Evolutionary conservation across 1,140 invertebrate species (phyloP).

Genomic region (Rhynchophorus ferrugineus): DNA sequence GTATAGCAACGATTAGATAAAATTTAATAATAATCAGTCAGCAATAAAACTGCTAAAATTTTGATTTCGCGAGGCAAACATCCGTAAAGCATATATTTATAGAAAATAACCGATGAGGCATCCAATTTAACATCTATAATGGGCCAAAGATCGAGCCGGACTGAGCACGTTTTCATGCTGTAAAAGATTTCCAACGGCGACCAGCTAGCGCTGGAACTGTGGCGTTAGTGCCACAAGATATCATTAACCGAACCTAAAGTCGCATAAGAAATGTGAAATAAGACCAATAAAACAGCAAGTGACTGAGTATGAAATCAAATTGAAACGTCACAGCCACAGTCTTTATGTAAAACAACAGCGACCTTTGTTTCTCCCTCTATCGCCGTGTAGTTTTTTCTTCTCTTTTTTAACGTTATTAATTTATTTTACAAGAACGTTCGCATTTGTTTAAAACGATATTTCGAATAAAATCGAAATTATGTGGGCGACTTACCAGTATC

Average conservation of each 20-base stretch:
- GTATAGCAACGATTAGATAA: no score
- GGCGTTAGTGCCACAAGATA: slow-evolving; percentile 31
- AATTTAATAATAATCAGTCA: no score
- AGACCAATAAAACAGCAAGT: slow-evolving; percentile 38
- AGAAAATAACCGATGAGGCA: slow-evolving; percentile 19
- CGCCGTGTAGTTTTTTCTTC: no score
- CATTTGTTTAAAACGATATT: no score
- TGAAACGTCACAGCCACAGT: slow-evolving; percentile 33
- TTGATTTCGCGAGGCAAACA: no score
- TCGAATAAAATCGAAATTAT: no score
- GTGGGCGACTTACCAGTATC: no score
- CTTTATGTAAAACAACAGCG: slow-evolving; percentile 21
- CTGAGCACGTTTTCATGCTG: slow-evolving; percentile 28
- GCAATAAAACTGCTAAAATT: no score
- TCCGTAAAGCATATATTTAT: slow-evolving; percentile 21
- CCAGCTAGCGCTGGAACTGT: slow-evolving; percentile 30
- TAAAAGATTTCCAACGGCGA: slow-evolving; percentile 35
- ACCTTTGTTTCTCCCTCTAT: slow-evolving; percentile 6
- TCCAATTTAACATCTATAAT: slow-evolving; percentile 33
- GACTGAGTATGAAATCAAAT: slow-evolving; percentile 37
- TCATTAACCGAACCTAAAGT: slow-evolving; percentile 33
- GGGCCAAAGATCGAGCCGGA: slow-evolving; percentile 32
- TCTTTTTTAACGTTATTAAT: no score
- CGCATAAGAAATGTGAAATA: slow-evolving; percentile 39
- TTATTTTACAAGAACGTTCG: no score